These are phyloP conservation scores for Dinothrombium tinctorium DNA, from an alignment of 1,140 invertebrate genomes.

Conservation along the genomic window DNA sequence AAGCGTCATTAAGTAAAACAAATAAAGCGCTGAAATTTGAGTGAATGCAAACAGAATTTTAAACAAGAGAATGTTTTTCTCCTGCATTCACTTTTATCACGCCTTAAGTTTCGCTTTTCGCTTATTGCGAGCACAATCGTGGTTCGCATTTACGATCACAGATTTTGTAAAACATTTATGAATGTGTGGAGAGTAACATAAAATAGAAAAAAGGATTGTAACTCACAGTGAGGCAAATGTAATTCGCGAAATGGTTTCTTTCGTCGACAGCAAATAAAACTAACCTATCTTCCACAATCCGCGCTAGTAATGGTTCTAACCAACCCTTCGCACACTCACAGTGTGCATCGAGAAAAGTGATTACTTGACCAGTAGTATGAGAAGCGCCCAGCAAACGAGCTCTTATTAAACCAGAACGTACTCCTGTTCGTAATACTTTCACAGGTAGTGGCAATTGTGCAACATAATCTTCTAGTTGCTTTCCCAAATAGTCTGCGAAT, in stretches of 20 bases:
- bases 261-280: neutral
- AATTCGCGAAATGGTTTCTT: neutral
- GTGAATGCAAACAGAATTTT: no score
- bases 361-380: conserved; percentile 67
- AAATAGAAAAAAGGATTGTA: no score
- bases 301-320: conserved; percentile 66
- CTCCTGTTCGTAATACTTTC: conserved; percentile 51
- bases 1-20: conserved; percentile 2
- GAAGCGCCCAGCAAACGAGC: conserved; percentile 72
- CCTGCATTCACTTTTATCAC: no score
- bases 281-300: conserved; percentile 60
- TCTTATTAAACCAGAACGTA: conserved; percentile 72
- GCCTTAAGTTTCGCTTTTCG: no score
- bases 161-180: no score
- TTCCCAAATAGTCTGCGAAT: conserved; percentile 57
- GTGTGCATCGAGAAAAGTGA: conserved; percentile 88
- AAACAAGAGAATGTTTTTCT: no score
- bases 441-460: conserved; percentile 46
- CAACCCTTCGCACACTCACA: conserved; percentile 74
- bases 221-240: neutral
- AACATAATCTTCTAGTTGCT: conserved; percentile 69
- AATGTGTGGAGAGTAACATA: no score
- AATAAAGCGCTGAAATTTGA: no score
- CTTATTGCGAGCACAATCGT: no score
- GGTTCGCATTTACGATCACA: no score